Percentiles rank a stretch among this genome's conserved stretches.
Evolutionary conservation across 2,113 vertebrate genomes (phyloP).

Genomic region (Desmodus rotundus): DNA sequence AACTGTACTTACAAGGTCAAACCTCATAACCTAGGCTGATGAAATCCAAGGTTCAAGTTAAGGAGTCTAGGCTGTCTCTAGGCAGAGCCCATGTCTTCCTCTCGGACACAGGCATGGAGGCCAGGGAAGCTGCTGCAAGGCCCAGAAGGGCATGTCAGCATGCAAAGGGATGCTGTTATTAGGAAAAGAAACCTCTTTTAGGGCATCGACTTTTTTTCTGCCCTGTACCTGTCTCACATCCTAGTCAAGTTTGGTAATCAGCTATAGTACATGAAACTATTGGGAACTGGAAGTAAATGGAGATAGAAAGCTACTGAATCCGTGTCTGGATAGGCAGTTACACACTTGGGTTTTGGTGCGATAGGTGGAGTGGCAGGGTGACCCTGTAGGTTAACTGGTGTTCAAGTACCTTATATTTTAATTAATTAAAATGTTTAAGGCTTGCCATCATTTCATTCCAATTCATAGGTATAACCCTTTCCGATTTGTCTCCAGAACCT

Average conservation of each 20-base stretch:
- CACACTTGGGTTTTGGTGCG: not conserved
- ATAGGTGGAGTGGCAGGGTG: not conserved
- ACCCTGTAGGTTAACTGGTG: not conserved
- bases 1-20: not conserved
- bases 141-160: not conserved
- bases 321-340: not conserved
- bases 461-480: not conserved
- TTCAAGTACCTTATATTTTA: slow-evolving; percentile 7
- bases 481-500: not conserved
- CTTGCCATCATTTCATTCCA: not conserved
- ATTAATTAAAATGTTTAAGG: not conserved
- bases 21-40: not conserved
- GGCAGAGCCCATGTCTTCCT: not conserved
- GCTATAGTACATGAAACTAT: not conserved
- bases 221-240: not conserved
- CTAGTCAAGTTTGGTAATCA: not conserved
- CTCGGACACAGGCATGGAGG: not conserved
- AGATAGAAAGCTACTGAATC: not conserved
- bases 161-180: not conserved
- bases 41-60: not conserved
- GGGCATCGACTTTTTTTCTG: not conserved
- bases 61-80: not conserved
- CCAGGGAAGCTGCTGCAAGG: not conserved
- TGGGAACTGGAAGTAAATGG: not conserved
- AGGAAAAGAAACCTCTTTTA: not conserved